A percentile compares a stretch with the other conserved stretches of the same genome.
phyloP scores from a whole-genome alignment of 2,113 vertebrate genomes.

The Limnothrissa miodon region DNA sequence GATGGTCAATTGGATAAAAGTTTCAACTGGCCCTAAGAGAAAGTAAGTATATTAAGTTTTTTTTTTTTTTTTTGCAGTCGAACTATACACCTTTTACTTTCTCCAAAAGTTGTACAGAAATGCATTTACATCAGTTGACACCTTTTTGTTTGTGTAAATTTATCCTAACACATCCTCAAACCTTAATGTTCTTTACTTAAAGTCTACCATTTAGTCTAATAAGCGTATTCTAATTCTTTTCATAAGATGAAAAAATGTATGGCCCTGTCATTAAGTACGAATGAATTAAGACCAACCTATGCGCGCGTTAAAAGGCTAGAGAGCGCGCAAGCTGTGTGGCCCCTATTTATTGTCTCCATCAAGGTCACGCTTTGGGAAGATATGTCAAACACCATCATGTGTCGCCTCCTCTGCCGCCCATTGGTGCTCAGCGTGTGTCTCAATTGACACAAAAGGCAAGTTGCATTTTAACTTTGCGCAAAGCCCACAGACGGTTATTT shows the following conservation, averaged over 20 bases:
- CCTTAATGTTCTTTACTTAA: background rate
- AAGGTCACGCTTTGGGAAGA: conserved; percentile 95
- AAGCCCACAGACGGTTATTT: conserved; percentile 87
- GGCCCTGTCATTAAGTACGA: background rate
- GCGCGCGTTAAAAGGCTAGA: conserved; percentile 74
- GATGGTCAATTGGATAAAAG: conserved; percentile 21
- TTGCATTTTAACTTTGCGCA: conserved; percentile 88
- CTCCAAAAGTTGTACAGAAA: background rate
- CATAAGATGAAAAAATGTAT: background rate
- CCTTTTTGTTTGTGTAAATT: background rate
- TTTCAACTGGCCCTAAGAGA: conserved; percentile 21
- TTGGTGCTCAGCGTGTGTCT: conserved; percentile 83
- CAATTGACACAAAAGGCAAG: conserved; percentile 99
- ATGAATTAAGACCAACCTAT: conserved; percentile 1
- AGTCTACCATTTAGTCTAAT: background rate
- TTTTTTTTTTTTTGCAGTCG: background rate
- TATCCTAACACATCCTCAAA: background rate
- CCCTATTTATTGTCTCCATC: conserved; percentile 89
- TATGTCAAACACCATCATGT: conserved; percentile 97
- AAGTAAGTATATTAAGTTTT: background rate
- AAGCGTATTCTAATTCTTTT: background rate
- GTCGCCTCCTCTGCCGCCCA: conserved; percentile 82
- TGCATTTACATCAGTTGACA: background rate
- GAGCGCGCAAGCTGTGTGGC: conserved; percentile 60
- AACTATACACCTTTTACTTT: background rate